Percentiles rank a stretch among this genome's conserved stretches.
Evolutionary conservation across 2,113 vertebrate species (phyloP).

Genomic region (Pedionomus torquatus): DNA sequence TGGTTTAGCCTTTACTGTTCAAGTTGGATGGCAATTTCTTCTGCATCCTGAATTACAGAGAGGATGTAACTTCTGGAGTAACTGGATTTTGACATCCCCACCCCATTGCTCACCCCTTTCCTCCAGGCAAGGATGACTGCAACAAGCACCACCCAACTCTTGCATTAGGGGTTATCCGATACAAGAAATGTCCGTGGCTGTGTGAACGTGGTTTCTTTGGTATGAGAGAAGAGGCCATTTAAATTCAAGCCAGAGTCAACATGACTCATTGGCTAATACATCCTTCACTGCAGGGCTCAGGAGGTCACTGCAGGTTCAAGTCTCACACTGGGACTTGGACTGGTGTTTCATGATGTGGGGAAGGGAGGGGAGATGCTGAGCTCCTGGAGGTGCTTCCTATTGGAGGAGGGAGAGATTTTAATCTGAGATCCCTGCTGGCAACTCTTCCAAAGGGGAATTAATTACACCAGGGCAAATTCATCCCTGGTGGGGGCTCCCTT

Average conservation of each 20-base stretch:
- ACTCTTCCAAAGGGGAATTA: constrained; percentile 14
- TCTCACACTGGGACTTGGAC: constrained; percentile 59
- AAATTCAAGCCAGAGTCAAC: constrained; percentile 68
- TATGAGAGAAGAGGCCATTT: constrained; percentile 47
- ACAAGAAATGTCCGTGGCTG: neutral
- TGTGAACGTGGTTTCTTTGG: constrained; percentile 56
- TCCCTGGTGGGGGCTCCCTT: neutral
- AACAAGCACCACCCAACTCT: constrained; percentile 5
- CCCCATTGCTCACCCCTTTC: constrained; percentile 41
- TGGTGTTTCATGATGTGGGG: constrained; percentile 1
- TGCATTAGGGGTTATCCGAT: neutral
- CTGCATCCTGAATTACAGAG: constrained; percentile 17
- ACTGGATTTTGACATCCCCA: constrained; percentile 24
- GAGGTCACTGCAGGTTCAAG: constrained; percentile 62
- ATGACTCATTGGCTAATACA: constrained; percentile 59
- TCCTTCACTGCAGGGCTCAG: constrained; percentile 60
- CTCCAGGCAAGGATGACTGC: constrained; percentile 28
- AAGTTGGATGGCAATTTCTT: neutral
- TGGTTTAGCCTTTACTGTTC: neutral
- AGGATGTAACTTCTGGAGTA: constrained; percentile 18
- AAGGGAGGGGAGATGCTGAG: constrained; percentile 39
- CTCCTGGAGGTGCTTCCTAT: constrained; percentile 44
- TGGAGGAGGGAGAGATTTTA: constrained; percentile 31
- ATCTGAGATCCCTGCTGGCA: constrained; percentile 43
- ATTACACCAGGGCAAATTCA: neutral